Percentiles rank a stretch among this genome's conserved stretches.
Conservation (phyloP, 2,797 vertebrate species). For the Dermochelys coriacea region DNA sequence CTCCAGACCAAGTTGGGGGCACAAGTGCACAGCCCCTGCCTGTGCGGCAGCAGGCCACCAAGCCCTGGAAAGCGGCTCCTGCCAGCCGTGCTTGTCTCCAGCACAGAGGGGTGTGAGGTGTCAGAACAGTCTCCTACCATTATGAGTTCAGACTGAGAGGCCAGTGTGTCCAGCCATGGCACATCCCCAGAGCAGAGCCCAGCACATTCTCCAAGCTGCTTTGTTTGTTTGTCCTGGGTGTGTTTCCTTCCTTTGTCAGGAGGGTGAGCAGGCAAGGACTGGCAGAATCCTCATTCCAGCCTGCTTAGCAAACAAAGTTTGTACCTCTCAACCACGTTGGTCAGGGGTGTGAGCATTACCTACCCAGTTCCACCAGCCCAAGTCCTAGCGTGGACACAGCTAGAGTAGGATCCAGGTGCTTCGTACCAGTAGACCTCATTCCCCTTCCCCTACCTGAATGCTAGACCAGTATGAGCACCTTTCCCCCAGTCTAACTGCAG, state of each 20-base stretch:
- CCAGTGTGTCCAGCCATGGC: not conserved
- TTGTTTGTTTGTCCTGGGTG: not conserved
- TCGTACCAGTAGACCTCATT: not conserved
- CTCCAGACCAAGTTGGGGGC: not conserved
- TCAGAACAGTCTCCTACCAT: not conserved
- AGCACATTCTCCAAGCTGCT: not conserved
- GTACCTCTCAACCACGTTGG: not conserved
- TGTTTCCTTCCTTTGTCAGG: not conserved
- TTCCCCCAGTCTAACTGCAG: not conserved
- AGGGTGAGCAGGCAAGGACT: rapidly evolving
- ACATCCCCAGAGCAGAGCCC: not conserved
- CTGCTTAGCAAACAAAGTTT: not conserved
- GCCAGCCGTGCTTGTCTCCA: not conserved
- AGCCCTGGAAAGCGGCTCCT: not conserved
- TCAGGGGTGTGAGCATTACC: not conserved
- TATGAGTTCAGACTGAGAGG: rapidly evolving
- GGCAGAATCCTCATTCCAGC: not conserved
- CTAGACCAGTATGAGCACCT: rapidly evolving
- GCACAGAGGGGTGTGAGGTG: not conserved
- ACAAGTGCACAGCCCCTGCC: not conserved
- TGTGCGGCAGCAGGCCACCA: not conserved
- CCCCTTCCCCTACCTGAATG: not conserved
- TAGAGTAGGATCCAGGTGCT: not conserved
- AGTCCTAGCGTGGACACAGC: not conserved
- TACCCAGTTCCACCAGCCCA: not conserved